phyloP scores from a whole-genome alignment of 2,888 invertebrate genomes.

The Campoplex nolae region DNA sequence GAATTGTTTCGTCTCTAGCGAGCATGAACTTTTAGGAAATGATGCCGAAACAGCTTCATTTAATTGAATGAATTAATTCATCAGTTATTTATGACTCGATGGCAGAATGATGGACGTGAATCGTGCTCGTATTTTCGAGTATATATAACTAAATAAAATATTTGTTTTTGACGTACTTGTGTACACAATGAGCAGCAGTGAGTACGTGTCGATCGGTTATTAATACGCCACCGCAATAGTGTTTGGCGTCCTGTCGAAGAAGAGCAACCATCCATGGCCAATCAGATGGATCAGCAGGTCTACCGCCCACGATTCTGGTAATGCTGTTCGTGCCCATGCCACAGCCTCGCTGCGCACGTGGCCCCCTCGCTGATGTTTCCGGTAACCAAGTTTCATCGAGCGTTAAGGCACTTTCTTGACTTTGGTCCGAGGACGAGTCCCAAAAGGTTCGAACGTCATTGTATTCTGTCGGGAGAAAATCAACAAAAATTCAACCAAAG shows the following conservation, averaged over 20 bases:
- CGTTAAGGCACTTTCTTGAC: background rate
- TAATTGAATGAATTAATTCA: background rate
- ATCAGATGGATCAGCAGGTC: slow-evolving; percentile 88
- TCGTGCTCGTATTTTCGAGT: background rate
- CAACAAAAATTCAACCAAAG: background rate
- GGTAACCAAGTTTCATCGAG: slow-evolving; percentile 11
- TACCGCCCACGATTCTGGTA: slow-evolving; percentile 87
- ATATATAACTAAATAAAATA: background rate
- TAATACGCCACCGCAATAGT: slow-evolving; percentile 93
- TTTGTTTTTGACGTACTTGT: slow-evolving; percentile 69
- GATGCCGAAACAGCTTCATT: too few species aligned
- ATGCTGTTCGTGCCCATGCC: slow-evolving; percentile 86
- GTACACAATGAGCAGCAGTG: slow-evolving; percentile 90
- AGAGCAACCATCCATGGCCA: slow-evolving; percentile 96
- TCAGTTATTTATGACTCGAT: background rate
- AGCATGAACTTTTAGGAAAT: too few species aligned
- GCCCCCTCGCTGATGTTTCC: slow-evolving; percentile 57
- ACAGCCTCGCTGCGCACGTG: slow-evolving; percentile 84
- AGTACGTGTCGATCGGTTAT: slow-evolving; percentile 92
- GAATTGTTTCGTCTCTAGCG: too few species aligned
- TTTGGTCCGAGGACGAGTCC: background rate
- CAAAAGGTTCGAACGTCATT: slow-evolving; percentile 1
- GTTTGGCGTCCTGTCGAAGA: slow-evolving; percentile 87
- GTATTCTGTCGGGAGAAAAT: slow-evolving; percentile 3
- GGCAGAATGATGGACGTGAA: background rate